A percentile compares a stretch with the other conserved stretches of the same genome.
These are phyloP conservation scores for Mimachlamys varia DNA, from an alignment of 2,888 invertebrate genomes.

Conservation along the genomic window DNA sequence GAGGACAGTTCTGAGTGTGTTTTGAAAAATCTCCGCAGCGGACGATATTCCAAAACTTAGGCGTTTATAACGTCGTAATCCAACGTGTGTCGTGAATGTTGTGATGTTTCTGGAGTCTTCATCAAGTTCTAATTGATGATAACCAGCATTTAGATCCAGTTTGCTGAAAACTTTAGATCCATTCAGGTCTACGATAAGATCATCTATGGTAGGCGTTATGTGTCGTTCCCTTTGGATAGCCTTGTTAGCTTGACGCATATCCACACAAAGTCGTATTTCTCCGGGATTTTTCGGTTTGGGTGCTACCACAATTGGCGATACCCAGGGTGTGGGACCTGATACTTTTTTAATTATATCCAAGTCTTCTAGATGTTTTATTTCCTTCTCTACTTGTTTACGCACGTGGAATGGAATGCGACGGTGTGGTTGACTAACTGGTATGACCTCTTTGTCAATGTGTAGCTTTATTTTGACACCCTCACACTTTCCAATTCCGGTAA, in stretches of 20 bases:
- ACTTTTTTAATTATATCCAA: conserved; percentile 67
- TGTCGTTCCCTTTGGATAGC: conserved; percentile 60
- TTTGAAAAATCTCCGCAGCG: too few relatives aligned
- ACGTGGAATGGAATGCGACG: conserved; percentile 44
- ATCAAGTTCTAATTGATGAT: conserved; percentile 67
- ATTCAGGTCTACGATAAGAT: too few relatives aligned
- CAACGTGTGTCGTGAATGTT: conserved; percentile 55
- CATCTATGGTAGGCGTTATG: conserved; percentile 59
- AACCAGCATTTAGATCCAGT: conserved; percentile 58
- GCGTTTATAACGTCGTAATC: too few relatives aligned
- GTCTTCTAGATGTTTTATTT: conserved; percentile 60
- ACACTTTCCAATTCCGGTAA: conserved; percentile 34
- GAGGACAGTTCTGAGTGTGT: too few relatives aligned
- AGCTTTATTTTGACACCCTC: not conserved
- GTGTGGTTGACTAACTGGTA: conserved; percentile 36
- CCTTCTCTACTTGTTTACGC: conserved; percentile 40
- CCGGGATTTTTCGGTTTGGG: conserved; percentile 61
- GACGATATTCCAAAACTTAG: too few relatives aligned
- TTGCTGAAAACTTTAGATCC: conserved; percentile 61
- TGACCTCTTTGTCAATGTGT: not conserved
- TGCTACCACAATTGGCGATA: conserved; percentile 65
- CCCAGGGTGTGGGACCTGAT: conserved; percentile 68
- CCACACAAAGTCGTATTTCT: conserved; percentile 65
- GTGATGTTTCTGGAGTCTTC: conserved; percentile 61
- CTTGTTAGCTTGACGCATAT: conserved; percentile 62